A percentile compares a stretch with the other conserved stretches of the same genome.
These are phyloP conservation scores for Euphydryas editha DNA, from an alignment of 2,888 invertebrate species.

Conservation along the genomic window DNA sequence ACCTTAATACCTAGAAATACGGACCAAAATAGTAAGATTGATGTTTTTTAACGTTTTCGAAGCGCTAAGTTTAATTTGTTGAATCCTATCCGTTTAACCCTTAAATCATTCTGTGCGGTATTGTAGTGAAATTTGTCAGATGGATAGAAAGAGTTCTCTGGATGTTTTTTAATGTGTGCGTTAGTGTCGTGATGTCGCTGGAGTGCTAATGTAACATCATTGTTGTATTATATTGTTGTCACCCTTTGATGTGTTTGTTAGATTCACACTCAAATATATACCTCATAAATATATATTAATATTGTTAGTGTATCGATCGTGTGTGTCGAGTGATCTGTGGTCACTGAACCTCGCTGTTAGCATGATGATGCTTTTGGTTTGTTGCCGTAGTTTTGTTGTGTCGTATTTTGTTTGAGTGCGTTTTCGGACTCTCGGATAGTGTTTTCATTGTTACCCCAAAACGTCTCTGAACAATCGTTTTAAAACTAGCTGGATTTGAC, in stretches of 20 bases:
- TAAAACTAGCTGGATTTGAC: too few relatives aligned
- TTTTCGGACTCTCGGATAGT: too few relatives aligned
- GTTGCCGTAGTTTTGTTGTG: too few relatives aligned
- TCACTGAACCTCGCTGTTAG: neutral
- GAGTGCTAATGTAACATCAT: conserved; percentile 41
- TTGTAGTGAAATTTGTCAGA: conserved; percentile 81
- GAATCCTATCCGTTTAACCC: conserved; percentile 74
- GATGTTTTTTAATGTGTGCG: conserved; percentile 57
- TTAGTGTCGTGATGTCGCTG: conserved; percentile 57
- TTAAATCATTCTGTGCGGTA: conserved; percentile 66
- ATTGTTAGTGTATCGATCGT: too few relatives aligned
- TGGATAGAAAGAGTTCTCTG: conserved; percentile 62
- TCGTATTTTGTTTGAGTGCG: neutral
- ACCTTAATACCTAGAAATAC: conserved; percentile 40
- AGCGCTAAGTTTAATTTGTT: conserved; percentile 47
- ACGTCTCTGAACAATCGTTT: too few relatives aligned
- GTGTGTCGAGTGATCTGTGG: neutral
- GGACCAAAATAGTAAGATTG: conserved; percentile 42
- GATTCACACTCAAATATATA: neutral
- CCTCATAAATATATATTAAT: neutral
- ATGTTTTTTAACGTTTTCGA: conserved; percentile 26
- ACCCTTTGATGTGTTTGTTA: conserved; percentile 29
- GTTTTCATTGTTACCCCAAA: too few relatives aligned
- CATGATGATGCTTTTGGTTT: neutral
- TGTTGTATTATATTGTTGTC: conserved; percentile 32